These are phyloP conservation scores for Sparus aurata DNA, from an alignment of 2,797 vertebrate species.

Conservation along the genomic window DNA sequence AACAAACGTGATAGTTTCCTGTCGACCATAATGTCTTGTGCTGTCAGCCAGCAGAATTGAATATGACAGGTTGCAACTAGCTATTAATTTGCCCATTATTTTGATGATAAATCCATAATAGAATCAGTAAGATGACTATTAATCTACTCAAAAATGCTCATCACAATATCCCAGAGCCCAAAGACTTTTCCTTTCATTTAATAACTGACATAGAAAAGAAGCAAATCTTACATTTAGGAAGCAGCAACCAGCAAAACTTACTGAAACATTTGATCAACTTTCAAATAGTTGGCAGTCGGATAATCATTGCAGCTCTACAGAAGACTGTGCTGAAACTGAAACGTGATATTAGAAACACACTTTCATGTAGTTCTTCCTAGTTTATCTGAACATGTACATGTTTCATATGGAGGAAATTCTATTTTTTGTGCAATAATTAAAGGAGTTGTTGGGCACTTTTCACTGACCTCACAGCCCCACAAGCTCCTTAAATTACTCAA, in stretches of 20 bases:
- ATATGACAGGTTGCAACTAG: slow-evolving; percentile 11
- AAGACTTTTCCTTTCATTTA: too few species aligned
- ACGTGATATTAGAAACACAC: background rate
- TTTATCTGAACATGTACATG: background rate
- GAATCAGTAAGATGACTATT: too few species aligned
- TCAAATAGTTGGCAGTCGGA: too few species aligned
- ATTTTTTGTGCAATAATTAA: slow-evolving; percentile 36
- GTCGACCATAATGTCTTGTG: slow-evolving; percentile 19
- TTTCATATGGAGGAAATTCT: background rate
- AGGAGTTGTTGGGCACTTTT: slow-evolving; percentile 8
- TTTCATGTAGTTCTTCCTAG: background rate
- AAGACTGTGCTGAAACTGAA: background rate
- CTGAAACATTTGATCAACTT: too few species aligned
- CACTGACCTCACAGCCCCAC: slow-evolving; percentile 21
- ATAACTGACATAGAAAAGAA: too few species aligned
- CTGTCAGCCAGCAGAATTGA: slow-evolving; percentile 12
- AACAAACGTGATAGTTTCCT: slow-evolving; percentile 15
- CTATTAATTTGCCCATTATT: too few species aligned
- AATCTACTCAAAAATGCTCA: too few species aligned
- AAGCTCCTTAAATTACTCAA: slow-evolving; percentile 28
- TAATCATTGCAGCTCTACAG: too few species aligned
- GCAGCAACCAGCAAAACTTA: too few species aligned
- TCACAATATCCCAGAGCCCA: too few species aligned
- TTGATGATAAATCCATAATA: too few species aligned
- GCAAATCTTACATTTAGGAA: too few species aligned